Percentiles rank a stretch among this genome's conserved stretches.
These are phyloP conservation scores for Nymphalis urticae DNA, from an alignment of 2,888 invertebrate species.

Conservation along the genomic window DNA sequence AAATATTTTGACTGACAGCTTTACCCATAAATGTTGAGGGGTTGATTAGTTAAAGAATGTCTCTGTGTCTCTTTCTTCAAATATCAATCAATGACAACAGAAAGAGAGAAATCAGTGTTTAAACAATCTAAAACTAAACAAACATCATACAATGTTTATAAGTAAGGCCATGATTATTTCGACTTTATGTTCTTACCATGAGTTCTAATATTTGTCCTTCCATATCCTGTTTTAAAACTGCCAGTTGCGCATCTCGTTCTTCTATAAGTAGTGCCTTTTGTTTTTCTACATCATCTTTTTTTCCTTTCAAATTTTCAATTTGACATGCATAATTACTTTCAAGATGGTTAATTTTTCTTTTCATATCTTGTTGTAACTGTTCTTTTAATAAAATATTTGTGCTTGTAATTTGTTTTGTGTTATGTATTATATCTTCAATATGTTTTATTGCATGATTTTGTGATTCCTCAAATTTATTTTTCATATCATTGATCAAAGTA, in stretches of 20 bases:
- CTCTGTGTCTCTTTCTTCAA: no score
- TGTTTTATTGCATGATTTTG: constrained; percentile 68
- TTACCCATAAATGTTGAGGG: no score
- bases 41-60: no score
- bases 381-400: constrained; percentile 67
- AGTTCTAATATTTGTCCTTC: constrained; percentile 61
- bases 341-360: constrained; percentile 70
- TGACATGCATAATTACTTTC: constrained; percentile 67
- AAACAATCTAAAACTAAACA: no score
- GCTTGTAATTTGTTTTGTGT: constrained; percentile 65
- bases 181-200: constrained; percentile 50
- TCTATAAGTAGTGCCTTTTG: constrained; percentile 69
- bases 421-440: constrained; percentile 70
- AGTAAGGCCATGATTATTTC: background rate
- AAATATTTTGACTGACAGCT: no score
- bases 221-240: constrained; percentile 60
- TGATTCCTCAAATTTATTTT: constrained; percentile 69
- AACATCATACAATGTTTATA: background rate
- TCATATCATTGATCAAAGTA: constrained; percentile 61
- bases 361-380: constrained; percentile 68
- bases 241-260: constrained; percentile 68
- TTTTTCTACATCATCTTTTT: constrained; percentile 72
- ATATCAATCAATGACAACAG: no score
- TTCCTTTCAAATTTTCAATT: constrained; percentile 70
- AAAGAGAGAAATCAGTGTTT: no score